A percentile compares a stretch with the other conserved stretches of the same genome.
These are phyloP conservation scores for Mormyrops boulengeri DNA, from an alignment of 2,797 vertebrate genomes.

Conservation along the genomic window DNA sequence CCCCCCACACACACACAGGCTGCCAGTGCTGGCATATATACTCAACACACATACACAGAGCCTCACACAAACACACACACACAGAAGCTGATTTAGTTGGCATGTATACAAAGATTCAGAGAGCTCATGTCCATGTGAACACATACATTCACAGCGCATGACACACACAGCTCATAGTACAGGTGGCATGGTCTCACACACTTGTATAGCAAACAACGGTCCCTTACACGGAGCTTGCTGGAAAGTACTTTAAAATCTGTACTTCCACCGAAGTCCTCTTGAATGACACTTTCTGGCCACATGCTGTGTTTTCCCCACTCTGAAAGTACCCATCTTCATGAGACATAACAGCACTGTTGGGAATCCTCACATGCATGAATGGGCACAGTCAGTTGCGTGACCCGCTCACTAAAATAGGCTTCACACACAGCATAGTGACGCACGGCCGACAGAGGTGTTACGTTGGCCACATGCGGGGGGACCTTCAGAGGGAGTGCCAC, in stretches of 20 bases:
- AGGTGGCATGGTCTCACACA: not conserved
- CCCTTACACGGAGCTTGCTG: not conserved
- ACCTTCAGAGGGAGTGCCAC: not conserved
- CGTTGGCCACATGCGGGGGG: not conserved
- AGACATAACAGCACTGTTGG: not conserved
- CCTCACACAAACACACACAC: not conserved
- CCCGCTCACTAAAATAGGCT: not conserved
- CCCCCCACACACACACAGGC: not conserved
- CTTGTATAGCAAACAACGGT: not conserved
- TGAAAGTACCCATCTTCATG: not conserved
- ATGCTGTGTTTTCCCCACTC: not conserved
- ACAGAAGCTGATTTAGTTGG: conserved; percentile 32
- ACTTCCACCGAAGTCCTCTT: not conserved
- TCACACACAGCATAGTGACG: not conserved
- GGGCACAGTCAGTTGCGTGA: not conserved
- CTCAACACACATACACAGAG: not conserved
- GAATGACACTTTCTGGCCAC: not conserved
- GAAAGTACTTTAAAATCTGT: not conserved
- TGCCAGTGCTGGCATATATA: not conserved
- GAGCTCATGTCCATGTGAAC: not conserved
- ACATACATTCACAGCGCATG: not conserved
- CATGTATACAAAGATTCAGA: conserved; percentile 19
- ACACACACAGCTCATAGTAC: not conserved
- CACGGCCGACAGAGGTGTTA: not conserved
- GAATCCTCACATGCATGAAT: not conserved